Evolutionary conservation across 2,113 vertebrate genomes (phyloP).

Genomic region (Erythrolamprus reginae): DNA sequence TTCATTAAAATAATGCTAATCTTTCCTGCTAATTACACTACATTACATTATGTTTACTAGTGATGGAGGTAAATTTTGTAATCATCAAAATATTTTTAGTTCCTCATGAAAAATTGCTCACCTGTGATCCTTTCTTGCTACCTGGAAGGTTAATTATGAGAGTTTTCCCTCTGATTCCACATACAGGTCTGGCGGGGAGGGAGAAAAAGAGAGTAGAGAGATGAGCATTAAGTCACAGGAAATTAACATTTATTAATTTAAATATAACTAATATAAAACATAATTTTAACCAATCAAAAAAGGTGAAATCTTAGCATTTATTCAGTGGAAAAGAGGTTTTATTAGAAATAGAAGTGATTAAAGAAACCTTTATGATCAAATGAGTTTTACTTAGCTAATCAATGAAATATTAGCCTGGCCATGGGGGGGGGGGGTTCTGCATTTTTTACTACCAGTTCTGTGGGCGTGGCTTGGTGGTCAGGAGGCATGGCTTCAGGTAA

Average conservation of each 20-base stretch:
- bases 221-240: slow-evolving; percentile 36
- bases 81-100: background rate
- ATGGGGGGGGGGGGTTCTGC: too few species aligned
- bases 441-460: too few species aligned
- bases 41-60: background rate
- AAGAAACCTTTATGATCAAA: background rate
- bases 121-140: slow-evolving; percentile 99
- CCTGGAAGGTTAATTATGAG: slow-evolving; percentile 99
- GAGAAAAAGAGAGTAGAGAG: slow-evolving; percentile 54
- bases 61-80: background rate
- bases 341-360: background rate
- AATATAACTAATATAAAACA: background rate
- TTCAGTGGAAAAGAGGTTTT: background rate
- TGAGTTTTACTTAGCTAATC: background rate
- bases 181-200: slow-evolving; percentile 85
- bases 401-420: background rate
- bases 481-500: too few species aligned
- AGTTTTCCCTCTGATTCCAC: slow-evolving; percentile 98
- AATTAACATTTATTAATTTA: background rate
- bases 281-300: background rate
- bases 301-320: background rate
- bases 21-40: background rate
- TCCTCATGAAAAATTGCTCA: slow-evolving; percentile 56
- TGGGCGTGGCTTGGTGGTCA: too few species aligned
- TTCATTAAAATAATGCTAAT: background rate